Percentiles rank a stretch among this genome's conserved stretches.
Evolutionary conservation across 2,797 vertebrate genomes (phyloP).

Genomic region (Argentina silus): DNA sequence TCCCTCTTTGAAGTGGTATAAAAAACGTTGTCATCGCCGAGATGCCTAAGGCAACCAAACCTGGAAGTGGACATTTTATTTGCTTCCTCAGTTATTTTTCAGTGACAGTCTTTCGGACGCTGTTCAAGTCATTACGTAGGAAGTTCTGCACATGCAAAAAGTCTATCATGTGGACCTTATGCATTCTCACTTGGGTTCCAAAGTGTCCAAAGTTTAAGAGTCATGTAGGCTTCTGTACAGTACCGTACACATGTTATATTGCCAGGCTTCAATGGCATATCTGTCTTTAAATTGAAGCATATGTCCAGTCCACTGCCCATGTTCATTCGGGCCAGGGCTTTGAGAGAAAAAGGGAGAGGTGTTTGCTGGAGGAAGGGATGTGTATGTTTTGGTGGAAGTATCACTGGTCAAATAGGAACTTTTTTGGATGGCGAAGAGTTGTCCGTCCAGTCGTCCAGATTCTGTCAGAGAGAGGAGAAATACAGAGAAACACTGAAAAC

Average conservation of each 20-base stretch:
- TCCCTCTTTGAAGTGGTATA: conserved; percentile 32
- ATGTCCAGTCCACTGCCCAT: conserved; percentile 41
- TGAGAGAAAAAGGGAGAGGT: conserved; percentile 1
- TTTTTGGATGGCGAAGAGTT: conserved; percentile 46
- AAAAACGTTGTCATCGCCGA: conserved; percentile 47
- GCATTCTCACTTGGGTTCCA: conserved; percentile 24
- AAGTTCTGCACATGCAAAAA: conserved; percentile 37
- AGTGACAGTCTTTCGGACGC: conserved; percentile 2
- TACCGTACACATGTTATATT: neutral
- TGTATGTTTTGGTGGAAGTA: conserved; percentile 3
- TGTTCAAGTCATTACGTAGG: conserved; percentile 42
- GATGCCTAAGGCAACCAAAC: conserved; percentile 64
- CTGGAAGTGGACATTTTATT: conserved; percentile 69
- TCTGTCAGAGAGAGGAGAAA: conserved; percentile 52
- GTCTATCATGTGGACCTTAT: conserved; percentile 22
- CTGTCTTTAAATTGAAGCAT: conserved; percentile 44
- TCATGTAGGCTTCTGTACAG: conserved; percentile 7
- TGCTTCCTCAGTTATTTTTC: conserved; percentile 59
- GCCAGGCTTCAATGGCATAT: conserved; percentile 15
- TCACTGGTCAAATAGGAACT: conserved; percentile 28
- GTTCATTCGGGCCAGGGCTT: neutral
- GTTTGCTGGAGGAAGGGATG: conserved; percentile 6
- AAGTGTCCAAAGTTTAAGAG: conserved; percentile 40
- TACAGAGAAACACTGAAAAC: conserved; percentile 16
- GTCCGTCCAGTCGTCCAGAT: conserved; percentile 57